These are phyloP conservation scores for Anseranas semipalmata DNA, from an alignment of 2,113 vertebrate genomes.

Conservation along the genomic window DNA sequence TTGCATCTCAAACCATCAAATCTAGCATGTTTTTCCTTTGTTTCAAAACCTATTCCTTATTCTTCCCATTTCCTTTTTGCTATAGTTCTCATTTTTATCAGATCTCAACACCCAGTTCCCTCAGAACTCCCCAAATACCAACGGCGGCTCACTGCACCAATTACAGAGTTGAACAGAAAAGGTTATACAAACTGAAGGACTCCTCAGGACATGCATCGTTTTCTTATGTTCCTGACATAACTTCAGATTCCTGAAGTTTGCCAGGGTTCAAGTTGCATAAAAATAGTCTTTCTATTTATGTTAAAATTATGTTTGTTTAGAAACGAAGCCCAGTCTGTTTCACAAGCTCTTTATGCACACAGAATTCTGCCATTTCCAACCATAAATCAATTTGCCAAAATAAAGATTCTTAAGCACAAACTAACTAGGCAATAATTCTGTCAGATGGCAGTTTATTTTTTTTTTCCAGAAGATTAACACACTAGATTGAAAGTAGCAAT, in stretches of 20 bases:
- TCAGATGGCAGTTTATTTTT: background rate
- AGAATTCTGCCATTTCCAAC: background rate
- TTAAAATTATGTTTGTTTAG: background rate
- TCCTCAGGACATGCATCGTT: background rate
- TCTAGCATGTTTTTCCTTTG: background rate
- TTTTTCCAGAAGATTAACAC: background rate
- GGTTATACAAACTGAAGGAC: rapidly evolving
- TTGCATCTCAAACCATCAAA: background rate
- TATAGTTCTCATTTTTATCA: background rate
- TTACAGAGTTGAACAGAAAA: background rate
- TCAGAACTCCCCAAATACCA: background rate
- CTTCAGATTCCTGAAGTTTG: background rate
- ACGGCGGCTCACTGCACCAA: background rate
- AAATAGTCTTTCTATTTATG: background rate
- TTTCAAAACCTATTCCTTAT: background rate
- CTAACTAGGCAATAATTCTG: background rate
- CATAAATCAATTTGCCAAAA: background rate
- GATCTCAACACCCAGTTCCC: background rate
- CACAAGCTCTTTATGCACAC: background rate
- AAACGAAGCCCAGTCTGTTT: background rate
- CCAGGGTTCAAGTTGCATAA: background rate
- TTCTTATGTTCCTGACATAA: background rate
- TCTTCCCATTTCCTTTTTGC: background rate
- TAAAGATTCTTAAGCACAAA: background rate
- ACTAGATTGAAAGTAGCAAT: background rate